These are phyloP conservation scores for Paracyprichromis sp. DNA, from an alignment of 2,113 vertebrate species.

Conservation along the genomic window DNA sequence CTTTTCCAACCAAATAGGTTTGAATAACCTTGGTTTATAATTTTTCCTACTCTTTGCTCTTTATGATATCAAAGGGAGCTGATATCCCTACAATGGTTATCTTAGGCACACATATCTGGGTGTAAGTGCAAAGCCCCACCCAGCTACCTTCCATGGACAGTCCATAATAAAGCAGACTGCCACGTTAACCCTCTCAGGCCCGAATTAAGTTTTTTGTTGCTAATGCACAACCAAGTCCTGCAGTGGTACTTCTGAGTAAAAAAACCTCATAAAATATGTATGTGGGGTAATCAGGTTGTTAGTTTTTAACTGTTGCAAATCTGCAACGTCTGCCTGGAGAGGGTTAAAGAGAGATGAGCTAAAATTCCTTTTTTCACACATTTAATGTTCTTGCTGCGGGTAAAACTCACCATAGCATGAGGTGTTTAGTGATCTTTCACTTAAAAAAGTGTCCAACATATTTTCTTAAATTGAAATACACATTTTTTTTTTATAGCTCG, in stretches of 20 bases:
- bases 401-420: background rate
- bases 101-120: background rate
- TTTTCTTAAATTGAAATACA: background rate
- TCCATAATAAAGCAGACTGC: background rate
- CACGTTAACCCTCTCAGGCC: background rate
- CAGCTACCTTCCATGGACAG: background rate
- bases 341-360: background rate
- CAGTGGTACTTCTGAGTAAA: no score
- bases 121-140: background rate
- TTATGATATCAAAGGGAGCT: background rate
- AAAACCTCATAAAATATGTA: no score
- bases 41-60: background rate
- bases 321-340: no score
- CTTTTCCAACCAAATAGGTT: background rate
- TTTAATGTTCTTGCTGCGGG: rapidly evolving
- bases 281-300: no score
- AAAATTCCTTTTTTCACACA: background rate
- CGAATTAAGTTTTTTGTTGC: no score
- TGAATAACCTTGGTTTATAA: background rate
- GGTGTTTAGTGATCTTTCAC: rapidly evolving
- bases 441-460: background rate
- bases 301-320: no score
- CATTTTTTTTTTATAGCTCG: background rate
- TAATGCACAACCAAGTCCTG: no score
- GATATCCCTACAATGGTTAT: background rate